phyloP scores from a whole-genome alignment of 1,140 invertebrate species.

The Trachymyrmex cornetzi region DNA sequence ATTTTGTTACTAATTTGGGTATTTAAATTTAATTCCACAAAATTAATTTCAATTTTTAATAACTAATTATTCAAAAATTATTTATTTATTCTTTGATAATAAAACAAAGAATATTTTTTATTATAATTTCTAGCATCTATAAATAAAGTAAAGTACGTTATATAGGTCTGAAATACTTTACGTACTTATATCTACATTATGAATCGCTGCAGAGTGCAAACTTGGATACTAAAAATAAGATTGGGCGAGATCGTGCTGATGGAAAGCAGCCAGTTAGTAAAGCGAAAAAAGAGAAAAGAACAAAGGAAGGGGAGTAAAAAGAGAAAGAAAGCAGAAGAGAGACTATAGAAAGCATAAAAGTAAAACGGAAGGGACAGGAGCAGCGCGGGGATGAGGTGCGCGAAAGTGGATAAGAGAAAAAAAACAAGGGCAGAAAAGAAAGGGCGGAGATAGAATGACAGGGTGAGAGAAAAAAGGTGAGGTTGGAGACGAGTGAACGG shows the following conservation, averaged over 20 bases:
- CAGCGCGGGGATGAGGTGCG: constrained; percentile 11
- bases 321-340: neutral
- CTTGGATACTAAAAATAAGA: constrained; percentile 67
- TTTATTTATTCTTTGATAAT: neutral
- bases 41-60: neutral
- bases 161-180: neutral
- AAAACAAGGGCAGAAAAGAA: neutral
- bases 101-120: neutral
- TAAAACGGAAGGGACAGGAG: constrained; percentile 38
- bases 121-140: neutral
- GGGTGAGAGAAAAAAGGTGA: neutral
- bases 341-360: constrained; percentile 15
- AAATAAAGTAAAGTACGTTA: neutral
- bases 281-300: constrained; percentile 67
- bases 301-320: constrained; percentile 48
- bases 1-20: neutral
- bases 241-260: constrained; percentile 57
- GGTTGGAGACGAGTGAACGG: constrained; percentile 12
- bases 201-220: constrained; percentile 72
- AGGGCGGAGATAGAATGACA: neutral
- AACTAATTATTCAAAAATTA: neutral
- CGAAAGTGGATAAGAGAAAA: constrained; percentile 45
- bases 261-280: constrained; percentile 62
- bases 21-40: neutral
- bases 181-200: neutral